Conservation (phyloP, 2,113 vertebrate species). For the Tachysurus fulvidraco region DNA sequence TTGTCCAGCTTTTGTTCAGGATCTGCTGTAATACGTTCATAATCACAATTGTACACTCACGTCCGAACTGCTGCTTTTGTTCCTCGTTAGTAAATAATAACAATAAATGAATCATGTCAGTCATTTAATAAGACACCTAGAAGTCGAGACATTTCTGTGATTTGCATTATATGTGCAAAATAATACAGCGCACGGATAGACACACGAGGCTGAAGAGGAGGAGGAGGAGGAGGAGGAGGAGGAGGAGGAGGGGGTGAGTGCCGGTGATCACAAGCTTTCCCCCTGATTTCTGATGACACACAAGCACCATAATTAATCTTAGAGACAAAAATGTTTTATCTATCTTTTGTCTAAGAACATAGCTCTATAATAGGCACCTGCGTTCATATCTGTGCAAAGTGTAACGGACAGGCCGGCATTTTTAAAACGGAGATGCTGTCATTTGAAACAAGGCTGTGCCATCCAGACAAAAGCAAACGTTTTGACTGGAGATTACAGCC, state of each 20-base stretch:
- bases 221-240: not conserved
- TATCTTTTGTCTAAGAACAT: conserved; percentile 8
- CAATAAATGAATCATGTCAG: not conserved
- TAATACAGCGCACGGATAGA: not conserved
- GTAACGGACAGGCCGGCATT: conserved; percentile 44
- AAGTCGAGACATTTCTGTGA: not conserved
- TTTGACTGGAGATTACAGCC: conserved; percentile 60
- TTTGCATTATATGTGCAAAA: not conserved
- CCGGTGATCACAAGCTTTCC: not conserved
- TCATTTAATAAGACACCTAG: too few species aligned
- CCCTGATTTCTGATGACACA: conserved; percentile 34
- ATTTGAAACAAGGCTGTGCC: conserved; percentile 50
- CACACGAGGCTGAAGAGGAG: not conserved
- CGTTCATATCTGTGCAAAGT: conserved; percentile 20
- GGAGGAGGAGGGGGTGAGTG: not conserved
- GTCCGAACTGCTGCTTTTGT: not conserved
- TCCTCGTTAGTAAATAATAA: not conserved
- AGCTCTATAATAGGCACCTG: conserved; percentile 41
- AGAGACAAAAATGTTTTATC: conserved; percentile 40
- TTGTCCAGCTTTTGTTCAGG: not conserved
- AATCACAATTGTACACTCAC: too few species aligned
- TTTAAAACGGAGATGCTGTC: conserved; percentile 51
- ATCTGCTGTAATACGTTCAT: conserved; percentile 2
- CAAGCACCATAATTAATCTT: conserved; percentile 47
- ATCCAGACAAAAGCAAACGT: conserved; percentile 56